phyloP scores from a whole-genome alignment of 2,888 invertebrate genomes.

The Nasonia oneida region DNA sequence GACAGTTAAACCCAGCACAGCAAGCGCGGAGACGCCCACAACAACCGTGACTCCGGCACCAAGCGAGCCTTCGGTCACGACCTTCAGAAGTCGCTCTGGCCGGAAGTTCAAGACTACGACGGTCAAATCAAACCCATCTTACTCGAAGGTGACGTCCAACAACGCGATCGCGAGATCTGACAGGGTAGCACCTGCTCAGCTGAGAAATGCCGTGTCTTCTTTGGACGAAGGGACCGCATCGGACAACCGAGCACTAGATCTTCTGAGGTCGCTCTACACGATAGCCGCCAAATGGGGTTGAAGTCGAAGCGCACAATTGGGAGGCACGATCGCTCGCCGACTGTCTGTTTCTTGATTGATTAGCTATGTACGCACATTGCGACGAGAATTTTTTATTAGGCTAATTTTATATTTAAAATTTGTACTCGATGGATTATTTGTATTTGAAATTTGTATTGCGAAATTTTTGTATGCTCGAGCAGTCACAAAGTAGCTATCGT shows the following conservation, averaged over 20 bases:
- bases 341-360: constrained; percentile 32
- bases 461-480: constrained; percentile 1
- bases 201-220: constrained; percentile 70
- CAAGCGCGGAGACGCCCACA: constrained; percentile 65
- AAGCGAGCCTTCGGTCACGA: constrained; percentile 71
- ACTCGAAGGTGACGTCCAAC: constrained; percentile 64
- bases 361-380: constrained; percentile 2
- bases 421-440: neutral
- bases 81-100: constrained; percentile 73
- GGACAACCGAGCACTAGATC: constrained; percentile 89
- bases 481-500: constrained; percentile 21
- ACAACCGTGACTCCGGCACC: constrained; percentile 67
- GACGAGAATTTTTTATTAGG: constrained; percentile 10
- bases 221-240: constrained; percentile 80
- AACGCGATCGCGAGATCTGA: constrained; percentile 71
- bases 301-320: constrained; percentile 63
- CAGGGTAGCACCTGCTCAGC: constrained; percentile 75
- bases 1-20: constrained; percentile 61
- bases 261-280: constrained; percentile 90
- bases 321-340: constrained; percentile 31
- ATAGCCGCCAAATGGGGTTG: constrained; percentile 91
- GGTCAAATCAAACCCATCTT: constrained; percentile 70
- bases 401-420: constrained; percentile 22
- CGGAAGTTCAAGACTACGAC: constrained; percentile 72
- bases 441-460: neutral